phyloP scores from a whole-genome alignment of 2,797 vertebrate genomes.

The Enteromius anoplus region DNA sequence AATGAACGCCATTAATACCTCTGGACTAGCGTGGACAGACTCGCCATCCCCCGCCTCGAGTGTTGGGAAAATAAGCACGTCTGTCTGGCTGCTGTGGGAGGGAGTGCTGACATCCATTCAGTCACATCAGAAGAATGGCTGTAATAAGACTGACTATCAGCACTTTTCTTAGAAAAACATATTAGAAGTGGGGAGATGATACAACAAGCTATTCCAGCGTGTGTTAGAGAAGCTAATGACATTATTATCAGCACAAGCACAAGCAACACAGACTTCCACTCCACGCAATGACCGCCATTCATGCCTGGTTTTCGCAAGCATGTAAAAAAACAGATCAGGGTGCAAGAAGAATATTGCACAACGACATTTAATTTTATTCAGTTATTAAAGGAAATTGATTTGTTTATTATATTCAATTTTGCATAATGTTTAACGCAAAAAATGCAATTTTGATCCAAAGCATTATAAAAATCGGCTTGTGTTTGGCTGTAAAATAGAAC shows the following conservation, averaged over 20 bases:
- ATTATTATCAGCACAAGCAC: constrained; percentile 69
- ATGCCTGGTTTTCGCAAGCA: constrained; percentile 41
- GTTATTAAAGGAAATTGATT: constrained; percentile 45
- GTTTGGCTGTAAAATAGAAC: background rate
- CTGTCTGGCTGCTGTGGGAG: constrained; percentile 44
- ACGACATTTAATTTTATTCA: constrained; percentile 49
- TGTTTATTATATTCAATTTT: constrained; percentile 43
- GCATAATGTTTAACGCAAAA: constrained; percentile 49
- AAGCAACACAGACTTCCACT: constrained; percentile 61
- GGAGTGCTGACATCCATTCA: constrained; percentile 51
- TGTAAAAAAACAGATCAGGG: constrained; percentile 70
- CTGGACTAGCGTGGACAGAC: constrained; percentile 56
- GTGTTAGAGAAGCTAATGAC: constrained; percentile 68
- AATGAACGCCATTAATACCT: constrained; percentile 71
- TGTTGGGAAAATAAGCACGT: constrained; percentile 25
- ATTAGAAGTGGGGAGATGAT: constrained; percentile 66
- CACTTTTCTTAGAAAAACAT: constrained; percentile 68
- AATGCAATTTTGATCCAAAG: constrained; percentile 27
- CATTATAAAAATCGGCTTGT: background rate
- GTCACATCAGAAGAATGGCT: constrained; percentile 61
- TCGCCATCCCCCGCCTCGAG: background rate
- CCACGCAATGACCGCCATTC: constrained; percentile 39
- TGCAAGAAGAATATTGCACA: constrained; percentile 58
- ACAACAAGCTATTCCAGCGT: constrained; percentile 68
- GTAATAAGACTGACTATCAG: constrained; percentile 64